Evolutionary conservation across 2,888 invertebrate genomes (phyloP).

Genomic region (Mayetiola destructor): DNA sequence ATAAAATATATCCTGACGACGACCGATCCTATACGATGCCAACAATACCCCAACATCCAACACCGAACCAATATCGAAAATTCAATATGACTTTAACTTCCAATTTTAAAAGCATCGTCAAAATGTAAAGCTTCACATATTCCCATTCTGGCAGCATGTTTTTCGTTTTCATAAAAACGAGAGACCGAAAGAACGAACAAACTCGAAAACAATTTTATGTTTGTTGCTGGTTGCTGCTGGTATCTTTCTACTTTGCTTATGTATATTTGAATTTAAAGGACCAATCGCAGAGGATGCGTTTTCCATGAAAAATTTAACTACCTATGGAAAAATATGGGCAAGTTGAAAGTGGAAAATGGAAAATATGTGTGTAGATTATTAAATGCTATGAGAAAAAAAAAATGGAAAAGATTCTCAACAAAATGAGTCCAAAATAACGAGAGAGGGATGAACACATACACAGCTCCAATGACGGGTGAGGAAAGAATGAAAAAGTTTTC

Average conservation of each 20-base stretch:
- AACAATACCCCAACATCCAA: too few relatives aligned
- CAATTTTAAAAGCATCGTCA: conserved; percentile 7
- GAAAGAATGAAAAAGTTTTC: neutral
- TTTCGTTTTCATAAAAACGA: too few relatives aligned
- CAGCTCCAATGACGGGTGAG: neutral
- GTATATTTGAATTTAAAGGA: neutral
- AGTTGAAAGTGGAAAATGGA: conserved; percentile 12
- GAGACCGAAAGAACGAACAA: too few relatives aligned
- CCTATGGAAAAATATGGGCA: conserved; percentile 13
- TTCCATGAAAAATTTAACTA: conserved; percentile 13
- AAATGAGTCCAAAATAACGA: neutral
- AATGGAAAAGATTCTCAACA: neutral
- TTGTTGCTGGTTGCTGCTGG: too few relatives aligned
- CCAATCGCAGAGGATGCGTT: conserved; percentile 11
- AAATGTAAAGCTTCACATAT: conserved; percentile 2
- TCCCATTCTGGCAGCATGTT: too few relatives aligned
- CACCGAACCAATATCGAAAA: neutral
- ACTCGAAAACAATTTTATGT: too few relatives aligned
- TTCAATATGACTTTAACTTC: conserved; percentile 3
- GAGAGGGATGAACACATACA: neutral
- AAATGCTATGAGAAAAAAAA: neutral
- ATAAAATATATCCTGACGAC: too few relatives aligned
- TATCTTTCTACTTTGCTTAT: too few relatives aligned
- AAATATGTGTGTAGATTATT: conserved; percentile 11
- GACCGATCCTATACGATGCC: too few relatives aligned